These are phyloP conservation scores for Ciconia nigra DNA, from an alignment of 2,797 vertebrate species.

Conservation along the genomic window DNA sequence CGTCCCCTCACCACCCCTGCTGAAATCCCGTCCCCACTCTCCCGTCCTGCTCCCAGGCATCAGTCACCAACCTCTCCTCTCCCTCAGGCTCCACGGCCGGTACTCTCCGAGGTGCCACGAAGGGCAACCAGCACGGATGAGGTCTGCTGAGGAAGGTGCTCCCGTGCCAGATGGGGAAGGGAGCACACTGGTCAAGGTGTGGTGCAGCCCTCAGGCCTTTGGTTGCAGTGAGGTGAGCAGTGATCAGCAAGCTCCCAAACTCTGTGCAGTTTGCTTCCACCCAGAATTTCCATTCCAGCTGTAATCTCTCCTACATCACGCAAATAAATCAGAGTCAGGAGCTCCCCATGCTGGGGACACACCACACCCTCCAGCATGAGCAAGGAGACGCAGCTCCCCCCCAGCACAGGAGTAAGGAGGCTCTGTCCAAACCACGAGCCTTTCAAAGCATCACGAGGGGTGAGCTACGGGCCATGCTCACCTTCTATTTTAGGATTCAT, in stretches of 20 bases:
- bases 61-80: neutral
- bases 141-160: neutral
- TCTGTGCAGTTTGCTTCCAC: neutral
- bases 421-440: neutral
- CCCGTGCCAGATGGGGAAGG: fast-evolving
- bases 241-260: neutral
- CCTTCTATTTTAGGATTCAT: neutral
- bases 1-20: neutral
- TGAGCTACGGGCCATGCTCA: neutral
- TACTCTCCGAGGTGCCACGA: neutral
- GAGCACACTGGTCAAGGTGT: neutral
- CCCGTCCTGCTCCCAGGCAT: neutral
- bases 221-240: neutral
- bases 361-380: neutral
- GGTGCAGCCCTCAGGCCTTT: neutral
- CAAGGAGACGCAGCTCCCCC: neutral
- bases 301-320: neutral
- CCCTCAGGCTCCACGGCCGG: neutral
- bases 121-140: neutral
- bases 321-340: neutral
- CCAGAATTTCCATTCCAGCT: neutral
- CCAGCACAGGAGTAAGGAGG: neutral
- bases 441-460: neutral
- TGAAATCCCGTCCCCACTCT: neutral
- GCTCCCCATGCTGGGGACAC: neutral